A percentile compares a stretch with the other conserved stretches of the same genome.
Conservation (phyloP, 2,797 vertebrate species). For the Syngnathus acus region DNA sequence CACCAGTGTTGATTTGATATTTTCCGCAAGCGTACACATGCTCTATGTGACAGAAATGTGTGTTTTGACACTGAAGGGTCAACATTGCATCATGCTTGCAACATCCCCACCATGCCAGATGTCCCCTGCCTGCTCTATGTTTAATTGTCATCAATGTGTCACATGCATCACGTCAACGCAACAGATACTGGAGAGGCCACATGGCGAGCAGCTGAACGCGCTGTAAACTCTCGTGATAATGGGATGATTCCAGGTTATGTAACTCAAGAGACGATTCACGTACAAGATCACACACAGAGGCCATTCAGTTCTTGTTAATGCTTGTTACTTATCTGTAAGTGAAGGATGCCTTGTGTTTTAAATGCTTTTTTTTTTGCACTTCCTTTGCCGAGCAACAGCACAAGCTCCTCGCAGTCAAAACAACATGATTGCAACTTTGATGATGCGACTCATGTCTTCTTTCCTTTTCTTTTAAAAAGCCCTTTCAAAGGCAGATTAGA, state of each 20-base stretch:
- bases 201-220: slow-evolving; percentile 42
- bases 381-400: slow-evolving; percentile 33
- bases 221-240: slow-evolving; percentile 26
- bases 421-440: slow-evolving; percentile 16
- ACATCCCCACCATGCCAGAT: slow-evolving; percentile 43
- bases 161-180: slow-evolving; percentile 50
- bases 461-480: slow-evolving; percentile 12
- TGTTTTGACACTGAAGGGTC: slow-evolving; percentile 34
- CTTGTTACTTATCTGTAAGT: background rate
- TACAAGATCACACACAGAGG: slow-evolving; percentile 13
- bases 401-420: slow-evolving; percentile 30
- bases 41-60: slow-evolving; percentile 16
- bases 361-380: slow-evolving; percentile 10
- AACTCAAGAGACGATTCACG: slow-evolving; percentile 12
- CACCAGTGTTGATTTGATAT: background rate
- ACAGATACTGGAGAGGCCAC: slow-evolving; percentile 27
- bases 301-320: background rate
- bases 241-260: slow-evolving; percentile 30
- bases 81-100: slow-evolving; percentile 34
- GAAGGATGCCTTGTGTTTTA: slow-evolving; percentile 21
- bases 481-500: slow-evolving; percentile 19
- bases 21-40: slow-evolving; percentile 2
- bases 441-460: slow-evolving; percentile 17
- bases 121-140: slow-evolving; percentile 43
- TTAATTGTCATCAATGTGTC: slow-evolving; percentile 49